Evolutionary conservation across 1,140 invertebrate genomes (phyloP).

Genomic region (silkworm (Bombyx mori)): ASM3026992v2 NC_085111.1:5646501-5647000

Average conservation of each 20-base stretch:
- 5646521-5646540: slow-evolving; percentile 15
- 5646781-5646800: slow-evolving; percentile 16
- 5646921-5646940: slow-evolving; percentile 1
- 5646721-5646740: slow-evolving; percentile 38
- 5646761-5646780: too few species aligned
- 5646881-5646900: too few species aligned
- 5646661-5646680: slow-evolving; percentile 59
- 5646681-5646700: slow-evolving; percentile 63
- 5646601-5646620: slow-evolving; percentile 45
- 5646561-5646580: slow-evolving; percentile 12
- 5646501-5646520: slow-evolving; percentile 64
- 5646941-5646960: too few species aligned
- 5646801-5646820: too few species aligned
- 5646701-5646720: background rate
- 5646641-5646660: slow-evolving; percentile 48
- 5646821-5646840: too few species aligned
- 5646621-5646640: slow-evolving; percentile 46
- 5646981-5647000: too few species aligned
- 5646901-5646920: too few species aligned
- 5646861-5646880: too few species aligned
- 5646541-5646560: too few species aligned
- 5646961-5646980: too few species aligned
- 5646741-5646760: too few species aligned
- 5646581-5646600: slow-evolving; percentile 31
- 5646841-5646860: too few species aligned